phyloP scores from a whole-genome alignment of 2,113 vertebrate species.

The Suricata suricatta region DNA sequence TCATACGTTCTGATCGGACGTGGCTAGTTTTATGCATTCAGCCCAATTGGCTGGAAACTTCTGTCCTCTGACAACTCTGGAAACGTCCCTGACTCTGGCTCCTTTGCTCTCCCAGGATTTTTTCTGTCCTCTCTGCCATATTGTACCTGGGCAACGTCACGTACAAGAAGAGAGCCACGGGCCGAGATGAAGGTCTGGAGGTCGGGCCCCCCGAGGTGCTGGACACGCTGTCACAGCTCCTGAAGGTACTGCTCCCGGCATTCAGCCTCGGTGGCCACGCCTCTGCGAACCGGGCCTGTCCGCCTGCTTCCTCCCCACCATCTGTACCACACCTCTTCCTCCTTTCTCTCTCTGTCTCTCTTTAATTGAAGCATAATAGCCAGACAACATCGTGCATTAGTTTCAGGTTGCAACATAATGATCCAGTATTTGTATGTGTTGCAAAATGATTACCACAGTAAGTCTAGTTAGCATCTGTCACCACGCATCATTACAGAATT shows the following conservation, averaged over 20 bases:
- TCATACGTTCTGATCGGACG: background rate
- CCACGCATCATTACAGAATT: background rate
- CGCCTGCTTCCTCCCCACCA: background rate
- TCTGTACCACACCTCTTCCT: background rate
- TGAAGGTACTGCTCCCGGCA: conserved; percentile 87
- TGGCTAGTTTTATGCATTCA: background rate
- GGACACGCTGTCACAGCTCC: conserved; percentile 94
- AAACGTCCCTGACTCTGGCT: background rate
- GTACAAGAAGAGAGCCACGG: conserved; percentile 92
- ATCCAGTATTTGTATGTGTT: background rate
- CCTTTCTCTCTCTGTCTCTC: background rate
- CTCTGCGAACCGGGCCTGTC: background rate
- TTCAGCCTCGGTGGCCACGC: rapidly evolving
- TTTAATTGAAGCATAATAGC: background rate
- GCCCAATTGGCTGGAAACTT: background rate
- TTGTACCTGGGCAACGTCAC: conserved; percentile 97
- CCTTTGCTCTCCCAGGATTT: conserved; percentile 89
- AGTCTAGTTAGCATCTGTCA: background rate
- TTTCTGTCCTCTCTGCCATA: conserved; percentile 96
- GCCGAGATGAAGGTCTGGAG: conserved; percentile 96
- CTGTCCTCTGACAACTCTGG: rapidly evolving
- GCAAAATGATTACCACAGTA: background rate
- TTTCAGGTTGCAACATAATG: background rate
- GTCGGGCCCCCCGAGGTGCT: conserved; percentile 95
- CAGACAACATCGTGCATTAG: background rate